A percentile compares a stretch with the other conserved stretches of the same genome.
phyloP scores from a whole-genome alignment of 2,113 vertebrate genomes.

The Turnix velox region DNA sequence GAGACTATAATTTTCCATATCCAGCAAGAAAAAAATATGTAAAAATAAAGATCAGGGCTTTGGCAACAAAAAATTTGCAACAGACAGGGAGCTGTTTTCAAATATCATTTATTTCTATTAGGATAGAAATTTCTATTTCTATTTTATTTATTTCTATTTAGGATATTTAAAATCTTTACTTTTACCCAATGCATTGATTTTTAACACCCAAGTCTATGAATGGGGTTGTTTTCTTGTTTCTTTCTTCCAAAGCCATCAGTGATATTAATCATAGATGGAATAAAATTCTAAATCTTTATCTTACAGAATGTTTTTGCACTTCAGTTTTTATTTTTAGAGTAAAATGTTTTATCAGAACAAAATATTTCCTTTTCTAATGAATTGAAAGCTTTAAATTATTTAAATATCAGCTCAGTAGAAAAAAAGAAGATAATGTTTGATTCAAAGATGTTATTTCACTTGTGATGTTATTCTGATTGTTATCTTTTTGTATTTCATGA shows the following conservation, averaged over 20 bases:
- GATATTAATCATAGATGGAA: not conserved
- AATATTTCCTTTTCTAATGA: not conserved
- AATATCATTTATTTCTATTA: no score
- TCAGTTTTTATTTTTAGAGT: not conserved
- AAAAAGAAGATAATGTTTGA: not conserved
- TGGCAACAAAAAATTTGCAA: not conserved
- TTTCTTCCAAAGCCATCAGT: not conserved
- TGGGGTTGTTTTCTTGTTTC: not conserved
- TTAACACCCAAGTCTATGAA: not conserved
- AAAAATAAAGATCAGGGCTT: not conserved
- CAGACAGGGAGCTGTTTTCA: not conserved
- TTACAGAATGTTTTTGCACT: not conserved
- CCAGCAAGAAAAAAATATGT: rapidly evolving
- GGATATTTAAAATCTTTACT: not conserved
- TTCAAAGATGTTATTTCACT: not conserved
- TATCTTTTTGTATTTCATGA: not conserved
- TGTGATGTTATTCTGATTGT: not conserved
- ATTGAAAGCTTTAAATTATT: not conserved
- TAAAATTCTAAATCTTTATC: not conserved
- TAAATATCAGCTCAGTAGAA: not conserved
- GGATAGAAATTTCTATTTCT: no score
- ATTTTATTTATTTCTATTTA: no score
- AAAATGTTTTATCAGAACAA: not conserved
- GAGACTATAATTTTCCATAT: not conserved
- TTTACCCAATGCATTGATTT: not conserved